Base-by-base conservation (phyloP, 2,113 vertebrate species). In the Sander lucioperca region DNA sequence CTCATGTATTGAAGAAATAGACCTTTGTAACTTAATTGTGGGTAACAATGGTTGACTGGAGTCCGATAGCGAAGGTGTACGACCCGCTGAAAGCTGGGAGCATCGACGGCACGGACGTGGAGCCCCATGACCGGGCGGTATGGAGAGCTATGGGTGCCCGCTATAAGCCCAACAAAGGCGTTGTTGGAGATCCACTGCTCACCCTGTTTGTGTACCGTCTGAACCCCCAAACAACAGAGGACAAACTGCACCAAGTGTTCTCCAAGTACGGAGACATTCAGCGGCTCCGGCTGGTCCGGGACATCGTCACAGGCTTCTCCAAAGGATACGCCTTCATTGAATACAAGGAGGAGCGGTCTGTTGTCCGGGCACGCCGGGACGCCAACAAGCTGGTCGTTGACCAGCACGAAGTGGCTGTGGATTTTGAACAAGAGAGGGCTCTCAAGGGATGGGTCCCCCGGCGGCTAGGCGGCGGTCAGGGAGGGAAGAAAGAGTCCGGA, bases 401-500 rank as follows among this genome's bases (percentile, higher is more conserved):
- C 86, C 98, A 99, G 9, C 96, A 96, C 0, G 98, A 99, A 88
- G 62, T 99, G 56, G 97, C 98, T 8, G 97, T 98, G 27, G 98
- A 99, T 82, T 98, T 97, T 2, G 98, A 99, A 33, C 94, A 97
- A 83, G 97, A 99, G 89, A 95, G 97, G 68, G 96, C 94, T 0
- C 96, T 99, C 1, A 96, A 96, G 64, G 98, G 98, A 1, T 99
- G 98, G 98, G 93, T 99, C 33, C 98, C 98, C 0, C 93, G 98
- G 39, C 94, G 98, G 12, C 95, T 98, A 0, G 98, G 98, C 1
- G 98, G 98, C 0, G 98, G 98, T 0, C 96, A 96, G 25, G 98
- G 98, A 4, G 98, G 98, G 6, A 98, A 98, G 76, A 99, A 99
- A 33, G 98, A 99, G 88, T 99, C 98, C 0, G 98, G 98, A 2